Conservation (phyloP, 2,113 vertebrate species). For the Pica pica region DNA sequence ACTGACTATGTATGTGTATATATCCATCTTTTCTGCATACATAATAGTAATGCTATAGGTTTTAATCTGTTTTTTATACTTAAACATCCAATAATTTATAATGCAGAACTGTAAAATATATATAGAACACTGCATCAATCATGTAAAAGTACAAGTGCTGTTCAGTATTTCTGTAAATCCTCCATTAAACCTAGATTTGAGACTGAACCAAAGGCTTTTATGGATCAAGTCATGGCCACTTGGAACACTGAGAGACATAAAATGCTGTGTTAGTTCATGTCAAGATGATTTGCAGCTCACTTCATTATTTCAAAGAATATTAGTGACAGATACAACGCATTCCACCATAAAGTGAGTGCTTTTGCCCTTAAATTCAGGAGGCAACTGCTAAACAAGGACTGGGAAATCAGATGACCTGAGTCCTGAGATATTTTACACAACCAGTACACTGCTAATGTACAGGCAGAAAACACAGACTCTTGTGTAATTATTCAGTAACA, state of each 20-base stretch:
- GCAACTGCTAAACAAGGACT: background rate
- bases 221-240: slow-evolving; percentile 48
- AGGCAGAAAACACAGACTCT: background rate
- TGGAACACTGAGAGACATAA: slow-evolving; percentile 42
- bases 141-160: background rate
- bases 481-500: background rate
- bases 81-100: slow-evolving; percentile 54
- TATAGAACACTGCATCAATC: slow-evolving; percentile 49
- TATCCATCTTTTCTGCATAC: background rate
- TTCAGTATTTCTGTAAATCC: slow-evolving; percentile 55
- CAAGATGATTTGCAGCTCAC: slow-evolving; percentile 28
- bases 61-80: slow-evolving; percentile 68
- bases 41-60: background rate
- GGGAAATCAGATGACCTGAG: background rate
- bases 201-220: slow-evolving; percentile 33
- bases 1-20: background rate
- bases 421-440: slow-evolving; percentile 13
- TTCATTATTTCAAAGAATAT: slow-evolving; percentile 30
- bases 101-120: slow-evolving; percentile 34
- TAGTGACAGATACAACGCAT: background rate
- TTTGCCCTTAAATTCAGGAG: background rate
- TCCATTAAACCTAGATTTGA: slow-evolving; percentile 53
- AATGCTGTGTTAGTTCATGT: slow-evolving; percentile 7
- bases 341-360: background rate
- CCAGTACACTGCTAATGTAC: background rate